Conservation (phyloP, 2,797 vertebrate species). For the Garrulus glandarius region DNA sequence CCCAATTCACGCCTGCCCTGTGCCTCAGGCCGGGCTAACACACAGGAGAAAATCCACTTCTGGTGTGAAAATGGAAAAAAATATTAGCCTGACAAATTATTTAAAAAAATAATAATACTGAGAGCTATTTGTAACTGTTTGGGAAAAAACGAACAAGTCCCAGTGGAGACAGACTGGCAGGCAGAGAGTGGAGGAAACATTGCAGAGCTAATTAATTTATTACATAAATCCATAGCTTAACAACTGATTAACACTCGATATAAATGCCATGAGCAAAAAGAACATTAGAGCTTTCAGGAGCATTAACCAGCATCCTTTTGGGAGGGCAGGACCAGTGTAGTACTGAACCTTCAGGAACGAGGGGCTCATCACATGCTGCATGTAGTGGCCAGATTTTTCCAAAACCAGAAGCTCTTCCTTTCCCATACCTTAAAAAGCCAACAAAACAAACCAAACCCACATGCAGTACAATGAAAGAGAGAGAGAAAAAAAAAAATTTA, state of each 20-base stretch:
- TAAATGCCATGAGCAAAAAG: neutral
- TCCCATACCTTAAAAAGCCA: conserved; percentile 31
- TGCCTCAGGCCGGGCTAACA: neutral
- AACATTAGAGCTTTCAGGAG: neutral
- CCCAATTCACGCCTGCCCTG: neutral
- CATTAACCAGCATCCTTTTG: neutral
- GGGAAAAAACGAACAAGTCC: neutral
- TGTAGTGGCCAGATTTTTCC: conserved; percentile 1
- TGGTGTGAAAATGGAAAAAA: neutral
- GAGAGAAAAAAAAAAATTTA: neutral
- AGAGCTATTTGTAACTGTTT: conserved; percentile 2
- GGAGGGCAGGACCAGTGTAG: neutral
- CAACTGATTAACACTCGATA: neutral
- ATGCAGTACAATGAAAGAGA: conserved; percentile 19
- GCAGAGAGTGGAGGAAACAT: neutral
- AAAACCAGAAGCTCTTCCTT: neutral
- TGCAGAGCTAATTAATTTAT: conserved; percentile 42
- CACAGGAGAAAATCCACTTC: neutral
- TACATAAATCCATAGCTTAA: conserved; percentile 18
- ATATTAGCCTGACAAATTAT: neutral
- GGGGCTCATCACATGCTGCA: conserved; percentile 8
- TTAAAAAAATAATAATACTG: conserved; percentile 7
- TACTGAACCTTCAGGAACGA: neutral
- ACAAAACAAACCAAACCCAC: neutral
- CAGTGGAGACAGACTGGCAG: neutral